A percentile compares a stretch with the other conserved stretches of the same genome.
Conservation (phyloP, 2,797 vertebrate species). For the Lepus oiostolus region DNA sequence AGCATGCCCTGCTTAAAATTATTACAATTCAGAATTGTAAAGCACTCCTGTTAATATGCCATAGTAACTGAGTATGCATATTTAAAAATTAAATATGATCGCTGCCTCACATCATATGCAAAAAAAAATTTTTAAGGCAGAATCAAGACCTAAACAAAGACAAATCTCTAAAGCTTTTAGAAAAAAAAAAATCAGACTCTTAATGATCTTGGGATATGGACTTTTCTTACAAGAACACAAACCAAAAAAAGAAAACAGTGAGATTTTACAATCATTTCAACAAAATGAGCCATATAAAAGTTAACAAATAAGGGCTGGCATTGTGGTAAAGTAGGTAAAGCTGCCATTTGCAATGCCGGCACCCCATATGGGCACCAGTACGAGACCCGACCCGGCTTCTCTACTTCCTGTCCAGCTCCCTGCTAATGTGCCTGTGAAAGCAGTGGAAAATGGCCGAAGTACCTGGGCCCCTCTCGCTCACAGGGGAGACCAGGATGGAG, state of each 20-base stretch:
- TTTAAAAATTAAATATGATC: conserved; percentile 21
- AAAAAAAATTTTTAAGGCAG: background rate
- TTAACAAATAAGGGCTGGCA: background rate
- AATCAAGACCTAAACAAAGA: background rate
- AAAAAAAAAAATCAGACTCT: conserved; percentile 6
- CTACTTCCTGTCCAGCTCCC: no score
- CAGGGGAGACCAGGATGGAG: no score
- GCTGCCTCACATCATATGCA: background rate
- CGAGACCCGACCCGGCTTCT: no score
- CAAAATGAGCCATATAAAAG: conserved; percentile 38
- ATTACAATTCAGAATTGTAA: conserved; percentile 57
- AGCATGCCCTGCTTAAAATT: conserved; percentile 10
- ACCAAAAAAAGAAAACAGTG: conserved; percentile 39
- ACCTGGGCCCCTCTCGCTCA: no score
- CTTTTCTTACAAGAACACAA: conserved; percentile 22
- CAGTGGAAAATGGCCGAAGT: no score
- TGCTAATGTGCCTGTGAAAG: no score
- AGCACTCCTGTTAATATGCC: conserved; percentile 6
- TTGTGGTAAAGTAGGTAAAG: no score
- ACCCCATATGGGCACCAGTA: no score
- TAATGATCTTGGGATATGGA: background rate
- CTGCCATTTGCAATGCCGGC: no score
- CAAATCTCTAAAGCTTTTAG: conserved; percentile 30
- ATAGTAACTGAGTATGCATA: background rate
- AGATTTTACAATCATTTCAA: background rate